Base-by-base conservation (phyloP, 2,888 invertebrate genomes). In the Polydesmus complanatus region DNA sequence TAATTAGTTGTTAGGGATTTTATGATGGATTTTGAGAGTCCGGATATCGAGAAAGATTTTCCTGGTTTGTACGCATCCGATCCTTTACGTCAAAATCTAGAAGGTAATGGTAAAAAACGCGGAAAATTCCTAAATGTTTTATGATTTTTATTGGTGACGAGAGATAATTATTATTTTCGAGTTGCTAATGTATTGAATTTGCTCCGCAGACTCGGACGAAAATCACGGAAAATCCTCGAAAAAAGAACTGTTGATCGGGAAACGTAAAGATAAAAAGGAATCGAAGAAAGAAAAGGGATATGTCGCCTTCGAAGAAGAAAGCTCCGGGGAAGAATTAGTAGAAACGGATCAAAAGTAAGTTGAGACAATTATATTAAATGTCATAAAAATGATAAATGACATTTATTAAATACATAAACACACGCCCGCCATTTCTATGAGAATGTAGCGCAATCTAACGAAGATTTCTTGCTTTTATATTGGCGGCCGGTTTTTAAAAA, bases 281-380 rank as follows among this genome's bases (percentile, higher is more conserved):
- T 73, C 73, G 18, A 88, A 88, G 70, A 87, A 87, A 73, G 90
- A 91, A 70, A 80, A 87, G 68, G 92, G 93, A 1, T 94, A 94
- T 79, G 90, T 90, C 55, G 89, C 92, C 25, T 78, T 94, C 68
- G 93, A 89, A 74, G 93, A 92, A 51, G 91, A 91, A 74, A 92
- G 93, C 70, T 93, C 93, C 0, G 89, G 88, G 3, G 92, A 92
- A 71, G 90, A 90, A 68, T 70, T 70, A 69, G 88, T 69, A 69
- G 88, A 88, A 69, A 78, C 83, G 50, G 89, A 88, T 75, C 83
- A 84, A 2, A 88, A 86, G 88, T 87, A 75, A 75, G 67, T 64
- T 3, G 25, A 11, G 5, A 52, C n/a, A 52, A 21, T 5, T 21
- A n/a, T 21, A n/a, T n/a, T 11, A 52, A 19, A 11, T n/a, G 52